Evolutionary conservation across 2,888 invertebrate species (phyloP).

Genomic region (Drosophila kuntzei): DNA sequence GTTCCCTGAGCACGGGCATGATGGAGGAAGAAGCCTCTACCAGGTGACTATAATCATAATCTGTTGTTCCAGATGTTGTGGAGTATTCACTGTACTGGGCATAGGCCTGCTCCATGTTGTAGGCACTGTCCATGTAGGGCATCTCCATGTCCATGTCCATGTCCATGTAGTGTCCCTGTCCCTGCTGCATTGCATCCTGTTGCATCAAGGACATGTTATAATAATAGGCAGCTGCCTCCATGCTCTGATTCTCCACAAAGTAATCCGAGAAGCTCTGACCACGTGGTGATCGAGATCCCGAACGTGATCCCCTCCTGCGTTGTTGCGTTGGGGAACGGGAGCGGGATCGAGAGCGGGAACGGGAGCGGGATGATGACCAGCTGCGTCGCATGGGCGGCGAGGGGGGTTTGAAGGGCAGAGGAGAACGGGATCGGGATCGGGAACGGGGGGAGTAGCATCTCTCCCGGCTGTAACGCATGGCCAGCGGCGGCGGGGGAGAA

Average conservation of each 20-base stretch:
- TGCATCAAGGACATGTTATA: slow-evolving; percentile 78
- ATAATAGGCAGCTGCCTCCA: slow-evolving; percentile 77
- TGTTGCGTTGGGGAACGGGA: slow-evolving; percentile 41
- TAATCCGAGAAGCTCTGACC: slow-evolving; percentile 58
- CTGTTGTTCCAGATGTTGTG: slow-evolving; percentile 16
- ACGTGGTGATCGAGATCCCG: slow-evolving; percentile 44
- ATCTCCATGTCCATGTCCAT: slow-evolving; percentile 68
- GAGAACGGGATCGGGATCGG: slow-evolving; percentile 84
- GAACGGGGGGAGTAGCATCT: slow-evolving; percentile 82
- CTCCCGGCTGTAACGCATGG: slow-evolving; percentile 69
- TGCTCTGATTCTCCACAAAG: slow-evolving; percentile 58
- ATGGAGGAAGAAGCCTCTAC: slow-evolving; percentile 14
- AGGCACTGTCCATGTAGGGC: slow-evolving; percentile 72
- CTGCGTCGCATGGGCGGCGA: slow-evolving; percentile 84
- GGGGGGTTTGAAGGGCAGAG: slow-evolving; percentile 83
- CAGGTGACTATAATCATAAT: slow-evolving; percentile 51
- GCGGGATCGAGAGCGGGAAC: no score
- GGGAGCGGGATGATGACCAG: slow-evolving; percentile 64
- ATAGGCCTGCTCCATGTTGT: slow-evolving; percentile 72
- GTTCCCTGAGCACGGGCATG: slow-evolving; percentile 71
- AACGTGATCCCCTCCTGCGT: slow-evolving; percentile 31
- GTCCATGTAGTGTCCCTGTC: slow-evolving; percentile 40
- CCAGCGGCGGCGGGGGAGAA: slow-evolving; percentile 73
- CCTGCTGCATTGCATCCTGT: slow-evolving; percentile 19
- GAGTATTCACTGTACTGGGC: slow-evolving; percentile 76